Evolutionary conservation across 2,113 vertebrate species (phyloP).

Genomic region (Ploceus nigricollis): DNA sequence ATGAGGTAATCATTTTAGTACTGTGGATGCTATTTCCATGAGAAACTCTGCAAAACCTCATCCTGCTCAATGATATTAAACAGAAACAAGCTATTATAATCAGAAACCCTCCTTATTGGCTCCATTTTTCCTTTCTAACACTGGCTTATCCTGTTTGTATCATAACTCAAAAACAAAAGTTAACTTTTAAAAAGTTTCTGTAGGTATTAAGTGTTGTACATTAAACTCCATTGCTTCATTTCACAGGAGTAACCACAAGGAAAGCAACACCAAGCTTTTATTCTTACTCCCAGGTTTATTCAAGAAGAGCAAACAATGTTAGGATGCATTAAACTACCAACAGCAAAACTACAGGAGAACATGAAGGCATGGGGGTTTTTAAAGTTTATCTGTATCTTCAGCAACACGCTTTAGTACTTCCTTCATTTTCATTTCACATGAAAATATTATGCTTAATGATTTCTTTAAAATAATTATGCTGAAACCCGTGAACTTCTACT

Average conservation of each 20-base stretch:
- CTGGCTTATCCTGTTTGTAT: constrained; percentile 38
- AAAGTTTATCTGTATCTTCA: neutral
- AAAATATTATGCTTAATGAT: neutral
- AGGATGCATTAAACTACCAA: neutral
- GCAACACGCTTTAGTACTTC: neutral
- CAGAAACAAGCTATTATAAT: constrained; percentile 76
- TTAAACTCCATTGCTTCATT: neutral
- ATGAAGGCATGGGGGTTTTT: fast-evolving
- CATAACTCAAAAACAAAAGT: constrained; percentile 36
- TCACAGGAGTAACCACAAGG: neutral
- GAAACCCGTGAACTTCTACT: neutral
- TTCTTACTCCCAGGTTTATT: neutral
- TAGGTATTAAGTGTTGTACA: neutral
- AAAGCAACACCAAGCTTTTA: neutral
- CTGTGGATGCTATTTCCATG: constrained; percentile 80
- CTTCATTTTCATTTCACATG: neutral
- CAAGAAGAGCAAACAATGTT: neutral
- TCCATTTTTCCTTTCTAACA: constrained; percentile 61
- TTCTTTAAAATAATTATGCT: neutral
- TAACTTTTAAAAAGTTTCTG: constrained; percentile 30
- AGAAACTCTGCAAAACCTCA: constrained; percentile 77
- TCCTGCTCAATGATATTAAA: constrained; percentile 80
- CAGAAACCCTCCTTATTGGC: constrained; percentile 61
- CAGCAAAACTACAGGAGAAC: neutral
- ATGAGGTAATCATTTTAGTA: constrained; percentile 80